These are phyloP conservation scores for Epinephelus cyanopodus DNA, from an alignment of 2,113 vertebrate species.

Conservation along the genomic window DNA sequence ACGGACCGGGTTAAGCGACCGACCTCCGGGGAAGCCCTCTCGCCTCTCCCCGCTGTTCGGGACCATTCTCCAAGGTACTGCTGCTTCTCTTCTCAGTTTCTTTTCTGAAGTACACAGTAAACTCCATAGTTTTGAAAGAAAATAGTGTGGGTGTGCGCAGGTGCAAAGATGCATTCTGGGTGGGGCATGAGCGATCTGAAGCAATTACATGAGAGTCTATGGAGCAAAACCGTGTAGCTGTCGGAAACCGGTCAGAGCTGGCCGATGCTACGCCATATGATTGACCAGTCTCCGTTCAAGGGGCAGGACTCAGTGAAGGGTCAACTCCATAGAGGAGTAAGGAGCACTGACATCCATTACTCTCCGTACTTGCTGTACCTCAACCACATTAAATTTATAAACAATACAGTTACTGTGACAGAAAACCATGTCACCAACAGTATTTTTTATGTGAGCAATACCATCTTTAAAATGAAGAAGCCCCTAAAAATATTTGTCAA, in stretches of 20 bases:
- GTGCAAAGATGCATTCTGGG: too few relatives aligned
- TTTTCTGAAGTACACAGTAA: too few relatives aligned
- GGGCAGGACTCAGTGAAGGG: background rate
- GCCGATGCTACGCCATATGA: background rate
- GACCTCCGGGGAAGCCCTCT: too few relatives aligned
- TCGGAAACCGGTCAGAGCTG: background rate
- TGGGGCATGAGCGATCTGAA: too few relatives aligned
- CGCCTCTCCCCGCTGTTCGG: too few relatives aligned
- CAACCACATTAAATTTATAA: background rate
- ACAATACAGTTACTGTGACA: background rate
- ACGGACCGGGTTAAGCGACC: too few relatives aligned
- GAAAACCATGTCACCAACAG: background rate
- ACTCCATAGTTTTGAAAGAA: too few relatives aligned
- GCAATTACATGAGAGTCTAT: too few relatives aligned
- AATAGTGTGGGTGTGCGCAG: too few relatives aligned
- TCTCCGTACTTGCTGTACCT: background rate
- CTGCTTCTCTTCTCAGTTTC: too few relatives aligned
- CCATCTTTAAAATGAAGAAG: background rate
- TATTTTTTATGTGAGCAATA: background rate
- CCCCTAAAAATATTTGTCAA: slow-evolving; percentile 11
- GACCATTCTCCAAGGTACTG: too few relatives aligned
- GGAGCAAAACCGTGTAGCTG: too few relatives aligned
- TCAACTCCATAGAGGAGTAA: background rate
- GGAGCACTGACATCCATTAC: background rate
- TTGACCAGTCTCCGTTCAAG: background rate